phyloP scores from a whole-genome alignment of 2,888 invertebrate genomes.

The Lomographa bimaculata region DNA sequence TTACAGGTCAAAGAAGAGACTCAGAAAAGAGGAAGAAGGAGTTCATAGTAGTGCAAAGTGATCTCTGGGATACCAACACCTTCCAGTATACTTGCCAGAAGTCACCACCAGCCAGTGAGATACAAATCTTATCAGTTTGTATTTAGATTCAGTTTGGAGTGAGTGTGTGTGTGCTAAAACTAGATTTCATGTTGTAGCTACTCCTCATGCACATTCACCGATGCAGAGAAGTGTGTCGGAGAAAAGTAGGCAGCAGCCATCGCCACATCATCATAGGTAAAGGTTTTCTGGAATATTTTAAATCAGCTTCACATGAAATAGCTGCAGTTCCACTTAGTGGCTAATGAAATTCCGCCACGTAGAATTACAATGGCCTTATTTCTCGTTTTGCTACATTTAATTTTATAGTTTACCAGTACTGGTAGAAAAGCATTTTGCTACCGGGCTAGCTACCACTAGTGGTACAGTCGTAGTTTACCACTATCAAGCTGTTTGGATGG shows the following conservation, averaged over 20 bases:
- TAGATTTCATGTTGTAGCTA: constrained; percentile 6
- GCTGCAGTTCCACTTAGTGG: background rate
- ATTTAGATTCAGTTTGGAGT: too few relatives aligned
- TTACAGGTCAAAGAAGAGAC: constrained; percentile 74
- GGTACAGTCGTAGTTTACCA: too few relatives aligned
- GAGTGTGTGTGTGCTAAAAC: too few relatives aligned
- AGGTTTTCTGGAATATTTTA: background rate
- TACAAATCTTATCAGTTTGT: too few relatives aligned
- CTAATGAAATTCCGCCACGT: background rate
- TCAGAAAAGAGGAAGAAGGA: constrained; percentile 81
- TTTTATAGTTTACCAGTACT: too few relatives aligned
- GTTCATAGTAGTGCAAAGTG: constrained; percentile 86
- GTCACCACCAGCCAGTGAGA: constrained; percentile 57
- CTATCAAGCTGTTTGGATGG: too few relatives aligned
- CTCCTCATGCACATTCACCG: constrained; percentile 69
- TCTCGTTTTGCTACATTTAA: too few relatives aligned
- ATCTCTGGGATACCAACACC: constrained; percentile 86
- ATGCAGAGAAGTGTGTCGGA: constrained; percentile 86
- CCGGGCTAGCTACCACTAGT: too few relatives aligned
- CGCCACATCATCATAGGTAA: constrained; percentile 74
- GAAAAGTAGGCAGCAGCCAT: constrained; percentile 83
- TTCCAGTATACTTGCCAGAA: constrained; percentile 82
- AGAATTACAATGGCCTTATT: too few relatives aligned
- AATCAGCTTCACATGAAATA: too few relatives aligned
- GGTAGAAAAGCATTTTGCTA: too few relatives aligned